A percentile compares a stretch with the other conserved stretches of the same genome.
These are phyloP conservation scores for Corydoras maculifer DNA, from an alignment of 2,113 vertebrate species.

Conservation along the genomic window DNA sequence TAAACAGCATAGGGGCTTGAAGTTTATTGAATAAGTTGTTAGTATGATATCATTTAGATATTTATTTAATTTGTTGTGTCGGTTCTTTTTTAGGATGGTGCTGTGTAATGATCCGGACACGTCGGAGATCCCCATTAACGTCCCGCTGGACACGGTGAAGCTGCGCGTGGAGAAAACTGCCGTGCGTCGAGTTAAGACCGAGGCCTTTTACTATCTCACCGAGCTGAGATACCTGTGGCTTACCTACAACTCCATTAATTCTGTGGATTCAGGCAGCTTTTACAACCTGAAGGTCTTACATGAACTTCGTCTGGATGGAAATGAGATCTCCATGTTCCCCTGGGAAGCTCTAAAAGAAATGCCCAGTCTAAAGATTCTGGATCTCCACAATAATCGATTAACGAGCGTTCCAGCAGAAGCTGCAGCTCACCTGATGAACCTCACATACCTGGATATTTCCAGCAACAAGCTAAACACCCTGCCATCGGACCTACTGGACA, in stretches of 20 bases:
- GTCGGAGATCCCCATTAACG: constrained; percentile 82
- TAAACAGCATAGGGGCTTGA: too few species aligned
- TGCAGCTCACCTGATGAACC: constrained; percentile 70
- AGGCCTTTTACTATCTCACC: constrained; percentile 92
- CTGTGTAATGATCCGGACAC: constrained; percentile 92
- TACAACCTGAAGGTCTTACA: constrained; percentile 91
- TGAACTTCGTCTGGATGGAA: constrained; percentile 87
- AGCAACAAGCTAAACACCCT: constrained; percentile 88
- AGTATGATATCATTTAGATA: too few species aligned
- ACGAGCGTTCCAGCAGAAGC: constrained; percentile 69
- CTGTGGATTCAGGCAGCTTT: constrained; percentile 79
- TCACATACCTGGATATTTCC: constrained; percentile 89
- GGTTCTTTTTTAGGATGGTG: constrained; percentile 68
- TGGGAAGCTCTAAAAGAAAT: constrained; percentile 87
- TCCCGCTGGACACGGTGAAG: constrained; percentile 84
- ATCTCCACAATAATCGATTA: constrained; percentile 88
- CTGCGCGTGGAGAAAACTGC: constrained; percentile 90
- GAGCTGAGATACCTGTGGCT: constrained; percentile 90
- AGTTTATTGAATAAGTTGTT: too few species aligned
- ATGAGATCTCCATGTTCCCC: constrained; percentile 79
- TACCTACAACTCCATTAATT: constrained; percentile 81
- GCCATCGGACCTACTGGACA: constrained; percentile 84
- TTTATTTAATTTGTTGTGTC: not conserved
- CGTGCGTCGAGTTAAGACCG: constrained; percentile 71
- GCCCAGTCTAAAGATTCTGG: constrained; percentile 79